Evolutionary conservation across 2,797 vertebrate species (phyloP).

Genomic region (Rhyacichthys aspro): DNA sequence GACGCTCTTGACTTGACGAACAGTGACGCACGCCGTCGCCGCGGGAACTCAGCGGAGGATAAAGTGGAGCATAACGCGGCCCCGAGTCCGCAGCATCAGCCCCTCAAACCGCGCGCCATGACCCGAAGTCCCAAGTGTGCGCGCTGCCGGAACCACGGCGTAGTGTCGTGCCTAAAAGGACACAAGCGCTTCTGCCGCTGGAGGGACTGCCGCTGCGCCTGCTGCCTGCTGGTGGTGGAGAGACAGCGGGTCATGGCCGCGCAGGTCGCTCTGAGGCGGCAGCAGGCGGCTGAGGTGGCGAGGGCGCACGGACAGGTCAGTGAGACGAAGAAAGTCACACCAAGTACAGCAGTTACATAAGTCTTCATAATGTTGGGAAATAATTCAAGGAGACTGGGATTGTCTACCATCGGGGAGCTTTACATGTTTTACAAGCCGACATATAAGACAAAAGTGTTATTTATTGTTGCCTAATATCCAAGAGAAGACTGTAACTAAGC

Average conservation of each 20-base stretch:
- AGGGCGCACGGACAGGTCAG: constrained; percentile 47
- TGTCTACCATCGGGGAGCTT: too few species aligned
- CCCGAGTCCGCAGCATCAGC: constrained; percentile 35
- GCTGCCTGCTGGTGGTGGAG: constrained; percentile 84
- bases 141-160: constrained; percentile 75
- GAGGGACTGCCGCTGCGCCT: constrained; percentile 81
- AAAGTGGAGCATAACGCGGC: constrained; percentile 12
- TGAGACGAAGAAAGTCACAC: not conserved
- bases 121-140: constrained; percentile 77
- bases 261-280: constrained; percentile 82
- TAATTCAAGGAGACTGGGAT: not conserved
- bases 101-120: constrained; percentile 57
- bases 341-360: not conserved
- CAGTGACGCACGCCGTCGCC: constrained; percentile 58
- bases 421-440: too few species aligned
- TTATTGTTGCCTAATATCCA: too few species aligned
- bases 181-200: constrained; percentile 84
- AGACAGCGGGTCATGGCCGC: constrained; percentile 86
- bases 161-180: constrained; percentile 82
- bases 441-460: too few species aligned
- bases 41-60: constrained; percentile 22
- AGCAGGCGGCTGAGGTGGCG: constrained; percentile 76
- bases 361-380: not conserved
- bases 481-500: too few species aligned
- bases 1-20: constrained; percentile 70